phyloP scores from a whole-genome alignment of 2,113 vertebrate genomes.

The Chloroceryle aenea region DNA sequence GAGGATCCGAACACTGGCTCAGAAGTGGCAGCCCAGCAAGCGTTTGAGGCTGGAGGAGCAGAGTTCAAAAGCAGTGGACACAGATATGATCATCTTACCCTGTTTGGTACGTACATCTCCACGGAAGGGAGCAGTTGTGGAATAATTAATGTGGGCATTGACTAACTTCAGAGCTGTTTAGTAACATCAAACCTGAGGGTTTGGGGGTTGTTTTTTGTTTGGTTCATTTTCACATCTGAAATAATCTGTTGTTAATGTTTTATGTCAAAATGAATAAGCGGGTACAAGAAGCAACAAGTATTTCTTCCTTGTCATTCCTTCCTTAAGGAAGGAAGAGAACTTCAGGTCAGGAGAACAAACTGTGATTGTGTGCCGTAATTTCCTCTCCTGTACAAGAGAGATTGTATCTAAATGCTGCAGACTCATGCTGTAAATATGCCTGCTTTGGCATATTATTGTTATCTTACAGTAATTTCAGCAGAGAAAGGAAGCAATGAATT shows the following conservation, averaged over 20 bases:
- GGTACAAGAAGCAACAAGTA: neutral
- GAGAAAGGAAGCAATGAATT: neutral
- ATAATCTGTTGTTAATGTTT: neutral
- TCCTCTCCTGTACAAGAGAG: neutral
- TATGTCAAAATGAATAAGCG: neutral
- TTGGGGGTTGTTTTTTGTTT: neutral
- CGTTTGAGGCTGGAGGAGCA: conserved; percentile 85
- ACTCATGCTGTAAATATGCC: neutral
- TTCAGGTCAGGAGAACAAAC: neutral
- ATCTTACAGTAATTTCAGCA: neutral
- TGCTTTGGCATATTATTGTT: neutral
- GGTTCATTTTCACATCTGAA: neutral
- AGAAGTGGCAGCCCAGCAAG: conserved; percentile 92
- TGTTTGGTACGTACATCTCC: conserved; percentile 81
- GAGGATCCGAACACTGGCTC: conserved; percentile 88
- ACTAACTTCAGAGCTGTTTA: neutral
- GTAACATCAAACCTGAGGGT: neutral
- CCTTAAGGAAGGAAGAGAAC: neutral
- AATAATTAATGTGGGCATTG: neutral
- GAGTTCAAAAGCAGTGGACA: conserved; percentile 90
- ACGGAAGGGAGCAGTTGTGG: neutral
- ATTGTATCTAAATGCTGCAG: conserved; percentile 3
- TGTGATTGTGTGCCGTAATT: neutral
- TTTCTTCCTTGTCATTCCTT: neutral
- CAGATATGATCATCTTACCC: conserved; percentile 93